Base-by-base conservation (phyloP, 2,113 vertebrate genomes). In the Mastomys coucha region DNA sequence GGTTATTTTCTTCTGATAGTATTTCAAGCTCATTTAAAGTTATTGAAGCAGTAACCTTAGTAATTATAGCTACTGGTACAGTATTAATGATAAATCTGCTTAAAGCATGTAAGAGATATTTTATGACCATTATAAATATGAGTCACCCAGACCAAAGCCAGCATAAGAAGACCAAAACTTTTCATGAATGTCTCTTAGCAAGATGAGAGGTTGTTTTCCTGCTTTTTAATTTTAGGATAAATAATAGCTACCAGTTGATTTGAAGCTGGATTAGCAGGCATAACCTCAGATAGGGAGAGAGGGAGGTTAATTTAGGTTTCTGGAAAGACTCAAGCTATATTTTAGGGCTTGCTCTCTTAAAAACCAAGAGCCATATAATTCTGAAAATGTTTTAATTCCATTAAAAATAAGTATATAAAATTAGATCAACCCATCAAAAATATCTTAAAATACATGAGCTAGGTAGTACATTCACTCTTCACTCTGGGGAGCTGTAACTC, bases 241-340 rank as follows among this genome's bases (percentile, higher is more conserved):
- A 95, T 95, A 97, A 95, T 92, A 97, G 51, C 45, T 80, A 42
- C 70, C 5, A 14, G 76, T 39, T 95, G 91, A 80, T 63, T 93
- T 96, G 86, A 97, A 97, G 95, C 78, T 96, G 63, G 72, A 85
- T 97, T 77, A 94, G 78, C 94, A 96, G 24, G 49, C 56, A 76
- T 42, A 95, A 92, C 82, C 33, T 89, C 75, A 96, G 93, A 92
- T 65, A 95, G 33, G 70, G 65, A 92, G 75, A 69, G 53, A 72
- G 22, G 36, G 80, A 94, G 33, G 94, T 97, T 96, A 96, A 96
- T 95, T 97, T 97, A 97, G 94, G 89, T 95, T 98, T 93, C 91
- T 93, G 39, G 36, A 96, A 94, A 96, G 89, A 88, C 65, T 93
- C 78, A 97, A 96, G 69, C 82, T 94, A 88, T 93, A 97, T 96